Percentiles rank a stretch among this genome's conserved stretches.
These are phyloP conservation scores for Anguilla marmorata DNA, from an alignment of 2,797 vertebrate species.

Conservation along the genomic window DNA sequence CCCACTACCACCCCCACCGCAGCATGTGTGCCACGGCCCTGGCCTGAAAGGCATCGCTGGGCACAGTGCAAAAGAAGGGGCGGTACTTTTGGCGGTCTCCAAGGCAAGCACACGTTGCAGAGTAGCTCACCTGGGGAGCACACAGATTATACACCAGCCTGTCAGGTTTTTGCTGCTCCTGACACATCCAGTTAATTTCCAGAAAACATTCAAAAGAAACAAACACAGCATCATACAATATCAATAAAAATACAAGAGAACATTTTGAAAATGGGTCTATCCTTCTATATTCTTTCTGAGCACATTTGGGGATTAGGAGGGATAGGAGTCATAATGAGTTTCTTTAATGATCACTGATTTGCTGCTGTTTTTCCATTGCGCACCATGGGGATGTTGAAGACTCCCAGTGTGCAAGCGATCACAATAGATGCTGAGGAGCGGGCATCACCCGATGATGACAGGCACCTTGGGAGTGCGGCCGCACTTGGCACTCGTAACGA, in stretches of 20 bases:
- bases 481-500: constrained; percentile 44
- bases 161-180: neutral
- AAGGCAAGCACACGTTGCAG: constrained; percentile 59
- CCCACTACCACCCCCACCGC: constrained; percentile 55
- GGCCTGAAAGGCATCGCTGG: constrained; percentile 57
- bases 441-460: constrained; percentile 56
- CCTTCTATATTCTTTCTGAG: neutral
- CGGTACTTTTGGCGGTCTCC: constrained; percentile 53
- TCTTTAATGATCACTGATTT: neutral
- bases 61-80: constrained; percentile 55
- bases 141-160: neutral
- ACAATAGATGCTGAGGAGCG: constrained; percentile 52
- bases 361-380: constrained; percentile 22
- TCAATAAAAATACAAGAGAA: neutral
- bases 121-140: constrained; percentile 58
- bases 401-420: constrained; percentile 55
- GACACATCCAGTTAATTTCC: neutral
- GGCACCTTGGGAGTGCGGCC: constrained; percentile 41
- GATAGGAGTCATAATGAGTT: neutral
- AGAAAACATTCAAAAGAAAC: neutral
- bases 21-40: constrained; percentile 52
- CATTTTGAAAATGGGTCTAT: neutral
- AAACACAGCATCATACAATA: neutral
- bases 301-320: neutral
- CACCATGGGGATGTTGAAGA: constrained; percentile 60